These are phyloP conservation scores for Lasiommata megera DNA, from an alignment of 2,888 invertebrate genomes.

Conservation along the genomic window DNA sequence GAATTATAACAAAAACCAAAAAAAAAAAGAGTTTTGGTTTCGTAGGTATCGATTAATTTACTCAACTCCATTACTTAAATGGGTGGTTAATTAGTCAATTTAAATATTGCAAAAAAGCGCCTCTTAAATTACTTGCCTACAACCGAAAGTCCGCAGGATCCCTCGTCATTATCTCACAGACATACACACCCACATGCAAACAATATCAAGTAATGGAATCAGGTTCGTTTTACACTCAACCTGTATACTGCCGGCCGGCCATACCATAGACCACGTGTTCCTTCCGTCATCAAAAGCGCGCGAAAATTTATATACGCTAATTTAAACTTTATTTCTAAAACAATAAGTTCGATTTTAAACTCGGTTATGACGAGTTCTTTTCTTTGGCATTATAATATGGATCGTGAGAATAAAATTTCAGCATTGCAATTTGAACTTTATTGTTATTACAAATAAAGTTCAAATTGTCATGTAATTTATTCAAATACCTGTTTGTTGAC, in stretches of 20 bases:
- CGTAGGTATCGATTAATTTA: too few species aligned
- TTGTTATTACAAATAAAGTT: not conserved
- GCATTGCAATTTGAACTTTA: conserved; percentile 28
- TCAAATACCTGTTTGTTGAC: conserved; percentile 69
- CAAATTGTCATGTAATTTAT: conserved; percentile 12
- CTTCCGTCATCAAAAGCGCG: conserved; percentile 34
- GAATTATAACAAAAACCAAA: too few species aligned
- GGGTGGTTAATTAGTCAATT: too few species aligned
- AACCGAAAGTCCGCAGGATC: not conserved
- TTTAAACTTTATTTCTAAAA: not conserved
- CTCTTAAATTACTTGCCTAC: not conserved
- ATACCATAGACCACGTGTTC: conserved; percentile 28
- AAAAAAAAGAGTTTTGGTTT: too few species aligned
- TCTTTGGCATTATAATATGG: conserved; percentile 36
- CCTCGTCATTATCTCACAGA: not conserved
- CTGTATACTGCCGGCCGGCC: conserved; percentile 10
- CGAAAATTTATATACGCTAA: conserved; percentile 28
- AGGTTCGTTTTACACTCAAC: conserved; percentile 12
- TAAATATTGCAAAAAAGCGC: not conserved
- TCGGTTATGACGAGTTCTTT: conserved; percentile 15
- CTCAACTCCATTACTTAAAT: too few species aligned
- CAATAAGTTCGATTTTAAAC: conserved; percentile 14
- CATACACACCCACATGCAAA: conserved; percentile 1
- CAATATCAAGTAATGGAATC: conserved; percentile 6
- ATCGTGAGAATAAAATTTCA: conserved; percentile 39